phyloP scores from a whole-genome alignment of 2,888 invertebrate species.

The Harpalus rufipes region DNA sequence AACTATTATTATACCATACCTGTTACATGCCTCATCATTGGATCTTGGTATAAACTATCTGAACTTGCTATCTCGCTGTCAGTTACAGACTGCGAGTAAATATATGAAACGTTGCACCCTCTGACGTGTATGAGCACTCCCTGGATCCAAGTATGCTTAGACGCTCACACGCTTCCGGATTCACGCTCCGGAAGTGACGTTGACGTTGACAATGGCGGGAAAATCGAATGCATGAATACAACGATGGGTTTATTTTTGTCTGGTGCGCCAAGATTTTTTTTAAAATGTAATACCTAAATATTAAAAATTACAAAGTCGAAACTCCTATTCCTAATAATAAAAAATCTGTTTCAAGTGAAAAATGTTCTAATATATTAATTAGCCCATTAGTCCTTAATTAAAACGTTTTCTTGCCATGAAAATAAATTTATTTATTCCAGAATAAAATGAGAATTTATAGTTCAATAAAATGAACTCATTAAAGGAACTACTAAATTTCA shows the following conservation, averaged over 20 bases:
- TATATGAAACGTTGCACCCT: conserved; percentile 11
- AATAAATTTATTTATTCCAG: background rate
- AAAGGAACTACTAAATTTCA: background rate
- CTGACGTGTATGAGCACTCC: conserved; percentile 14
- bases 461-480: conserved; percentile 6
- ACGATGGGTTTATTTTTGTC: too few relatives aligned
- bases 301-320: too few relatives aligned
- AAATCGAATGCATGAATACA: too few relatives aligned
- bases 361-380: background rate
- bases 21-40: background rate
- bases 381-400: background rate
- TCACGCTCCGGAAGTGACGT: background rate
- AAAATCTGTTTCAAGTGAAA: too few relatives aligned
- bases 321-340: too few relatives aligned
- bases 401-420: background rate
- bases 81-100: background rate
- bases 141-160: background rate
- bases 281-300: too few relatives aligned
- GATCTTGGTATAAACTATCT: background rate
- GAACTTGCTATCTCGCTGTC: background rate
- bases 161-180: background rate
- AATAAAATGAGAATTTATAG: background rate
- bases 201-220: background rate
- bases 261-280: too few relatives aligned
- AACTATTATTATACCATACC: background rate